A percentile compares a stretch with the other conserved stretches of the same genome.
Evolutionary conservation across 2,797 vertebrate species (phyloP).

Genomic region (Trachurus trachurus): DNA sequence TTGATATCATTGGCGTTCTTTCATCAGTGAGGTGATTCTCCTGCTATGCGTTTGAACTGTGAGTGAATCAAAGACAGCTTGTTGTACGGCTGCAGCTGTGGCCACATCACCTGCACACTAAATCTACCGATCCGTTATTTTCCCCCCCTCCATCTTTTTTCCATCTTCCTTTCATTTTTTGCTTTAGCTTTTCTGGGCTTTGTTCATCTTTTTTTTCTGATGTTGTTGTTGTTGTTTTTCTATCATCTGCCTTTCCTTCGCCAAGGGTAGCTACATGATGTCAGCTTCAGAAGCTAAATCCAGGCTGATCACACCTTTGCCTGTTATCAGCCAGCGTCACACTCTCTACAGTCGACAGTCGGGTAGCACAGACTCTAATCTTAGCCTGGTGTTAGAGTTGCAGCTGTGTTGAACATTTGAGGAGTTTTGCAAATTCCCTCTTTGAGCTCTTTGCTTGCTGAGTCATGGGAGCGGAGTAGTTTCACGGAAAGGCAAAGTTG

Average conservation of each 20-base stretch:
- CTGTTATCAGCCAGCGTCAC: slow-evolving; percentile 12
- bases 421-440: slow-evolving; percentile 6
- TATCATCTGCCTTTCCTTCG: not conserved
- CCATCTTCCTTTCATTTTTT: slow-evolving; percentile 16
- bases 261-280: not conserved
- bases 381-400: not conserved
- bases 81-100: slow-evolving; percentile 69
- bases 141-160: not conserved
- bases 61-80: slow-evolving; percentile 70
- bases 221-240: too few relatives aligned
- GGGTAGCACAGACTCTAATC: slow-evolving; percentile 6
- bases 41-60: slow-evolving; percentile 79
- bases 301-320: slow-evolving; percentile 21
- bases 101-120: slow-evolving; percentile 63
- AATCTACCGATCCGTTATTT: not conserved
- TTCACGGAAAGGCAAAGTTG: slow-evolving; percentile 14
- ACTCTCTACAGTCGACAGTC: slow-evolving; percentile 4
- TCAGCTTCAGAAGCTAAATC: slow-evolving; percentile 16
- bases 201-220: slow-evolving; percentile 3
- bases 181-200: slow-evolving; percentile 34
- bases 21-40: slow-evolving; percentile 75
- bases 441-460: slow-evolving; percentile 26
- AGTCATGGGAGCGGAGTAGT: slow-evolving; percentile 28
- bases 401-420: slow-evolving; percentile 12
- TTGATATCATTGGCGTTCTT: slow-evolving; percentile 71